Evolutionary conservation across 2,797 vertebrate species (phyloP), one percentile per base, ranked within the genome.

Genomic region (Peromyscus nudipes): DNA sequence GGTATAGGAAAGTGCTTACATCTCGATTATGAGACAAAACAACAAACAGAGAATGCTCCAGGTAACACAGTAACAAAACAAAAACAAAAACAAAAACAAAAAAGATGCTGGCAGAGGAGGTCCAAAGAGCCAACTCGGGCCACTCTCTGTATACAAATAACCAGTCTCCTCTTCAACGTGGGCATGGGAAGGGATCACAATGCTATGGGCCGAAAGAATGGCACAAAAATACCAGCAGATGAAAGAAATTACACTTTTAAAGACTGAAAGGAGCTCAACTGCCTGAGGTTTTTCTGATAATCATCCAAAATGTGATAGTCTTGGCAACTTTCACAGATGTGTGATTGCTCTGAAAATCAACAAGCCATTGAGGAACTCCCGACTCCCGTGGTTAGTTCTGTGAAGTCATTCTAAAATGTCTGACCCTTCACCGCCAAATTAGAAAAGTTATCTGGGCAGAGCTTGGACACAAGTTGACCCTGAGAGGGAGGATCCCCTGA

Each of bases 251-350:
- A 75, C 14, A 86, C 49, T 80, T 92, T 16, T 65, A n/a, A 29
- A 77, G 67, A 23, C 23, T 37, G 16, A 82, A 23, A 75, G 60
- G 57, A 37, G 14, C 64, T 89, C 21, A 3, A 75, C 0, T 43
- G 34, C 27, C 71, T 49, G 77, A 89, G 62, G n/a, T 37, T 91
- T 92, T 75, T 86, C 73, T 76, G 4, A 76, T 57, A 92, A 83
- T 87, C 29, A 89, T 34, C 6, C 29, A 19, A 67, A 84, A n/a
- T 16, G 57, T 10, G 57, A 40, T 7, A 96, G 21, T 55, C 10
- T n/a, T 21, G 16, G 40, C 43, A 69, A 92, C 17, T 79, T 92
- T 25, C 34, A 57, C 1, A 29, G 17, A 12, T 55, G 29, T 40
- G 82, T 71, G 25, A 34, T 1, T 65, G 76, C 31, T 93, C 73